Evolutionary conservation across 92 coral and sea anemone genomes (phyloP).

Genomic region (Phenganax marumi): DNA sequence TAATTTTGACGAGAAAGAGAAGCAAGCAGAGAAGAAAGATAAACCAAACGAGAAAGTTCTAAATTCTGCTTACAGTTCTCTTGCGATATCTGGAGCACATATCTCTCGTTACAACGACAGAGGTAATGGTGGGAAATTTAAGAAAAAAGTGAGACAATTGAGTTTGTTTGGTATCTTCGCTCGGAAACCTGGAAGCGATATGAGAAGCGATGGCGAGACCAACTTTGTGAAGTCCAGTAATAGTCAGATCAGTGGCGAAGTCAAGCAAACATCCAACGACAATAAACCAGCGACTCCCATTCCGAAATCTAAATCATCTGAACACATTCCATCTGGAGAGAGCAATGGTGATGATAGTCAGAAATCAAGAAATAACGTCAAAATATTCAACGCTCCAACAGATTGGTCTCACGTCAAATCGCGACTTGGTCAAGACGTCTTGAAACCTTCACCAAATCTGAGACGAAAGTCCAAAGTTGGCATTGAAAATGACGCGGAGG

Average conservation of each 20-base stretch:
- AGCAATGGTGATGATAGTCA: slow-evolving; percentile 16
- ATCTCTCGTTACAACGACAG: slow-evolving; percentile 20
- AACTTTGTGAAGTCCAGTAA: no score
- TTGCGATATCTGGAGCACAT: slow-evolving; percentile 9
- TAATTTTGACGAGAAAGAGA: background rate
- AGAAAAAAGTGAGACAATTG: slow-evolving; percentile 33
- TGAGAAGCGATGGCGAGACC: no score
- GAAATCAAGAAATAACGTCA: slow-evolving; percentile 52
- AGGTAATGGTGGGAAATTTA: slow-evolving; percentile 2
- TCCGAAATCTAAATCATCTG: background rate
- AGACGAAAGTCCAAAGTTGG: slow-evolving; percentile 11
- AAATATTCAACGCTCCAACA: slow-evolving; percentile 63
- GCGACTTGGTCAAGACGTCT: background rate
- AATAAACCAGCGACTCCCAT: background rate
- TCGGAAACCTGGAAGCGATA: background rate
- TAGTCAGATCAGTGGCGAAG: background rate
- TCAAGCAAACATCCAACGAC: background rate
- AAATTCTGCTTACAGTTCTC: slow-evolving; percentile 16
- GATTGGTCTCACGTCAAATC: slow-evolving; percentile 73
- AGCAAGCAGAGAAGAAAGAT: background rate
- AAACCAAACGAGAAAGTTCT: background rate
- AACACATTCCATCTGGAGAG: background rate
- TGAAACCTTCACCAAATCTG: background rate
- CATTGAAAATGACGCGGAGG: background rate
- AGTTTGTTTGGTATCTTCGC: slow-evolving; percentile 24